A percentile compares a stretch with the other conserved stretches of the same genome.
Conservation (phyloP, 2,888 invertebrate genomes). For the Caenorhabditis sinica region DNA sequence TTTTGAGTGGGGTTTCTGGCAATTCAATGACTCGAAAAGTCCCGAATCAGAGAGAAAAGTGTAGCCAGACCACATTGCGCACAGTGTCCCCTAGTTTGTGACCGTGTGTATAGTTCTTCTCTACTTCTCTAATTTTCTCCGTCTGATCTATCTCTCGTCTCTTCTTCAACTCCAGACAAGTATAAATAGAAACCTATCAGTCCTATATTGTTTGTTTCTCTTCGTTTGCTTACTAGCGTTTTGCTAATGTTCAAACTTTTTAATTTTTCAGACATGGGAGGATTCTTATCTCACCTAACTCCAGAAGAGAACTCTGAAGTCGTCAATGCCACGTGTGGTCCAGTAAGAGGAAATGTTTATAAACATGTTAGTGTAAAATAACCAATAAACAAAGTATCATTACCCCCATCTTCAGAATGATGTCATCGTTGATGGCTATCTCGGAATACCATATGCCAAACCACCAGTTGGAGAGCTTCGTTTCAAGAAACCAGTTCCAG, state of each 20-base stretch:
- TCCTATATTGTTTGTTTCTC: neutral
- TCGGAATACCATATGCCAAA: constrained; percentile 44
- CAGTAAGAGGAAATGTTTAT: constrained; percentile 53
- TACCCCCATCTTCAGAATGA: constrained; percentile 8
- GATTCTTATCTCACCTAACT: constrained; percentile 34
- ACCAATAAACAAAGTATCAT: neutral
- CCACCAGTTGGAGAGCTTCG: constrained; percentile 45
- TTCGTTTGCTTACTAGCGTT: neutral
- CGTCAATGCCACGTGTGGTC: constrained; percentile 55
- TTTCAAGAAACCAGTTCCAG: constrained; percentile 67
- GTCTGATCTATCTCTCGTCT: neutral
- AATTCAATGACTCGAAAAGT: neutral
- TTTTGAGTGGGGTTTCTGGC: neutral
- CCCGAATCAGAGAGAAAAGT: neutral
- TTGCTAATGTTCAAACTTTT: neutral
- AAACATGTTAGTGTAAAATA: constrained; percentile 23
- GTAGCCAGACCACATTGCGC: constrained; percentile 27
- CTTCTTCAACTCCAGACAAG: constrained; percentile 10
- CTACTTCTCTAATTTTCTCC: constrained; percentile 9
- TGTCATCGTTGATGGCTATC: constrained; percentile 36
- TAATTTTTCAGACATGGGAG: constrained; percentile 27
- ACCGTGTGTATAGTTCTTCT: neutral
- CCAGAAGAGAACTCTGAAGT: constrained; percentile 32
- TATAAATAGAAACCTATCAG: constrained; percentile 14
- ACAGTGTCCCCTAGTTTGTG: constrained; percentile 11